Evolutionary conservation across 2,797 vertebrate species (phyloP).

Genomic region (Sebastes steindachneri): DNA sequence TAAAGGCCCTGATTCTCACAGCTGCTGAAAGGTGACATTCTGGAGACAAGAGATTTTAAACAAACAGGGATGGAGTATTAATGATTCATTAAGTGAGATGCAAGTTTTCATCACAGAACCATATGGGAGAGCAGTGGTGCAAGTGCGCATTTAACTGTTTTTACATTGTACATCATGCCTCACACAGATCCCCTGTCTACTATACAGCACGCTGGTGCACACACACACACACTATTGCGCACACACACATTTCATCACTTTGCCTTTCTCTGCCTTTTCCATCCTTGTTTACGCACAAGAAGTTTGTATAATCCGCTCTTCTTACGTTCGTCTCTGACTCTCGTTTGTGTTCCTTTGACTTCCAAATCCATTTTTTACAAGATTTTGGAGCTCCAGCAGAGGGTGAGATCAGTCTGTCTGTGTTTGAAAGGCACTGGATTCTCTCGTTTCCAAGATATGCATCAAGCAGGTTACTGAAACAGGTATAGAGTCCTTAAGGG

Average conservation of each 20-base stretch:
- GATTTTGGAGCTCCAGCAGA: not conserved
- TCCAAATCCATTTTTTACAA: not conserved
- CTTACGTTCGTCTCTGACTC: not conserved
- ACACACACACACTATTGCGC: not conserved
- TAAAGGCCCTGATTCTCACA: not conserved
- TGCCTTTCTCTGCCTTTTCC: slow-evolving; percentile 20
- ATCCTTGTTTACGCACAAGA: slow-evolving; percentile 57
- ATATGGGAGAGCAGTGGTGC: not conserved
- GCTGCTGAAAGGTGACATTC: not conserved
- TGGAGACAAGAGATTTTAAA: not conserved
- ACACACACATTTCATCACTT: slow-evolving; percentile 8
- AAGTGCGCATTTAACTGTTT: not conserved
- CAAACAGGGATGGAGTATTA: not conserved
- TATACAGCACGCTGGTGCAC: not conserved
- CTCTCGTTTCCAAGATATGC: not conserved
- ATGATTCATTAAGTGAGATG: slow-evolving; percentile 2
- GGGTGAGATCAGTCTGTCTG: not conserved
- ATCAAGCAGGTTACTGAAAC: not conserved
- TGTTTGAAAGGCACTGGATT: not conserved
- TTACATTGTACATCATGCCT: not conserved
- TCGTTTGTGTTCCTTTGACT: slow-evolving; percentile 7
- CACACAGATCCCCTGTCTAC: not conserved
- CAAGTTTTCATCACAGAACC: not conserved
- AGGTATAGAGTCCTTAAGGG: not conserved
- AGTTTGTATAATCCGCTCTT: slow-evolving; percentile 54